Conservation (phyloP, 2,797 vertebrate species). For the Gadopsis marmoratus region DNA sequence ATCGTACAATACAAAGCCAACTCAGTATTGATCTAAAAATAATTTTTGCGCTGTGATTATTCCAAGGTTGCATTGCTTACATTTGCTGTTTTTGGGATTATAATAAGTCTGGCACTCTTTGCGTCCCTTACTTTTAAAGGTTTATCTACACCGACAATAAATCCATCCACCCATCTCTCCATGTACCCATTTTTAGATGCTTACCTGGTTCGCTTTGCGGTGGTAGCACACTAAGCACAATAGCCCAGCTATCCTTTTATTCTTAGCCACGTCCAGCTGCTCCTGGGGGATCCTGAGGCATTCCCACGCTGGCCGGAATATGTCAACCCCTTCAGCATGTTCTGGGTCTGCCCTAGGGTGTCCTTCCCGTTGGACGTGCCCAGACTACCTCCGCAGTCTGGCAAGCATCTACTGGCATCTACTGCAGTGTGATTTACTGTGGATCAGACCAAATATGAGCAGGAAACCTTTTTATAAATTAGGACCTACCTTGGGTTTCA, state of each 20-base stretch:
- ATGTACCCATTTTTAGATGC: neutral
- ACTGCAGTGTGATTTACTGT: constrained; percentile 6
- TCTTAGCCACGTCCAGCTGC: constrained; percentile 36
- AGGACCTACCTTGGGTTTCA: neutral
- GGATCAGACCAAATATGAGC: neutral
- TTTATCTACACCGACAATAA: neutral
- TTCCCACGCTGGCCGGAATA: constrained; percentile 24
- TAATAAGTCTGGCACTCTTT: neutral
- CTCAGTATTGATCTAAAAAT: neutral
- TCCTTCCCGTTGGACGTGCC: constrained; percentile 29
- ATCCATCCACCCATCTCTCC: neutral
- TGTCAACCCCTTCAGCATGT: constrained; percentile 52
- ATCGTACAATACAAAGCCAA: neutral
- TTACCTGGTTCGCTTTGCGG: neutral
- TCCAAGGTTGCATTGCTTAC: neutral
- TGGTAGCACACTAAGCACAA: neutral
- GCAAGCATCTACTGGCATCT: constrained; percentile 8
- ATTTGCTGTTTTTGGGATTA: neutral
- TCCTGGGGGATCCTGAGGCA: constrained; percentile 44
- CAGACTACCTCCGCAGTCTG: constrained; percentile 10
- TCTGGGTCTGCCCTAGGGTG: constrained; percentile 52
- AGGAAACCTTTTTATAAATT: neutral
- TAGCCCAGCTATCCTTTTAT: constrained; percentile 7
- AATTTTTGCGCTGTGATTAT: constrained; percentile 7
- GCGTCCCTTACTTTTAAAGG: neutral